phyloP scores from a whole-genome alignment of 2,888 invertebrate genomes.

The Chromoteleia sp. region DNA sequence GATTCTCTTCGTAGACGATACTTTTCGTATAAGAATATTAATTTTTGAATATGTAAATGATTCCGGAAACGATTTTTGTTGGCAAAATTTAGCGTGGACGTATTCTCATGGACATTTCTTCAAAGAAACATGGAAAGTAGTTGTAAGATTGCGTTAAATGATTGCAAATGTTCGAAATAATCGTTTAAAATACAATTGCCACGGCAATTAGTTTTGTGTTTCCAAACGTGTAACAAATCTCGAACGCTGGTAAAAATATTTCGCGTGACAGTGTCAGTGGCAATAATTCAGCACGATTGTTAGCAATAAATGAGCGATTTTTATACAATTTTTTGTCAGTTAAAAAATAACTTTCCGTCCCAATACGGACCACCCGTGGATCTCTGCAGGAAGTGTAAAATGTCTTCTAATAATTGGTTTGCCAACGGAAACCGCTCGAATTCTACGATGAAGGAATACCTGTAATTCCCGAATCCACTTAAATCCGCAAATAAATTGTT shows the following conservation, averaged over 20 bases:
- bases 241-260: not conserved
- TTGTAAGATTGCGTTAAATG: too few relatives aligned
- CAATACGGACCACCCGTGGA: slow-evolving; percentile 68
- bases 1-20: too few relatives aligned
- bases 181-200: too few relatives aligned
- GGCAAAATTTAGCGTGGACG: too few relatives aligned
- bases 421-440: slow-evolving; percentile 66
- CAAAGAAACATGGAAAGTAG: too few relatives aligned
- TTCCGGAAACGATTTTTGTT: too few relatives aligned
- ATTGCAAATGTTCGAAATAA: too few relatives aligned
- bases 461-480: slow-evolving; percentile 51
- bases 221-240: too few relatives aligned
- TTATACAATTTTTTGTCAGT: slow-evolving; percentile 30
- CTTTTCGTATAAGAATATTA: too few relatives aligned
- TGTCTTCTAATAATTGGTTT: slow-evolving; percentile 70
- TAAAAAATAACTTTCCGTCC: slow-evolving; percentile 35
- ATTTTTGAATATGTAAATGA: too few relatives aligned
- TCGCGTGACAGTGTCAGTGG: not conserved
- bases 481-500: slow-evolving; percentile 60
- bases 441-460: slow-evolving; percentile 60
- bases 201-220: too few relatives aligned
- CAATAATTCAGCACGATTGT: slow-evolving; percentile 14
- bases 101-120: too few relatives aligned
- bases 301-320: slow-evolving; percentile 31
- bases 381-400: slow-evolving; percentile 71